A percentile compares a stretch with the other conserved stretches of the same genome.
Evolutionary conservation across 2,113 vertebrate genomes (phyloP).

Genomic region (Oryctolagus cuniculus): DNA sequence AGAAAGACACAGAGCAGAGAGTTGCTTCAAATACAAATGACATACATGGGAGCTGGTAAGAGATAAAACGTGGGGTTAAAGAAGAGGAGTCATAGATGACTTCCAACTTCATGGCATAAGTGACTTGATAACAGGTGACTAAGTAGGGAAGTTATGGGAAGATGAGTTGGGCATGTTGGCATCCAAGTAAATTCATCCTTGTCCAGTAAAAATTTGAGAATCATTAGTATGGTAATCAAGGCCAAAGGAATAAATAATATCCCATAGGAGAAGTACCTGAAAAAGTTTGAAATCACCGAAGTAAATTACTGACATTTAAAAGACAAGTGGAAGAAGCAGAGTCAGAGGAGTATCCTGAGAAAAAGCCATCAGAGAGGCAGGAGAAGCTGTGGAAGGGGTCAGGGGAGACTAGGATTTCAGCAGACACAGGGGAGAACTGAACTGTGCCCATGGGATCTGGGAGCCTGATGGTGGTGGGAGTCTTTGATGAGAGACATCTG

Average conservation of each 20-base stretch:
- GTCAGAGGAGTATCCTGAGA: background rate
- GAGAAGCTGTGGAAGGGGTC: background rate
- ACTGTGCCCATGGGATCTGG: accelerated
- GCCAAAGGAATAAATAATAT: background rate
- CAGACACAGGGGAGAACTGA: background rate
- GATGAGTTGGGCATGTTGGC: background rate
- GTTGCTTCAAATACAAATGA: background rate
- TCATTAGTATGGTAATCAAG: background rate
- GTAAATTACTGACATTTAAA: background rate
- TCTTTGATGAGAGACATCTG: background rate
- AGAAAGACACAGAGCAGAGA: background rate
- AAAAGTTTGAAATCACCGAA: conserved; percentile 28
- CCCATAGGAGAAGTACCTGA: background rate
- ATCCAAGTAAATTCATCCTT: background rate
- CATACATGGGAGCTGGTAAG: background rate
- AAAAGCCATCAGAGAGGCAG: background rate
- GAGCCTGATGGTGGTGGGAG: background rate
- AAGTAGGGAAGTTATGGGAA: background rate
- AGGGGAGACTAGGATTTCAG: background rate
- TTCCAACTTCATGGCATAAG: background rate
- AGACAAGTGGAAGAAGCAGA: background rate
- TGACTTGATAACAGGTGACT: background rate
- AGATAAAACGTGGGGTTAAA: background rate
- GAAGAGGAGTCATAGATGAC: background rate
- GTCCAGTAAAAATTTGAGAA: background rate